A percentile compares a stretch with the other conserved stretches of the same genome.
Evolutionary conservation across 2,797 vertebrate species (phyloP).

Genomic region (Peromyscus melanophrys): DNA sequence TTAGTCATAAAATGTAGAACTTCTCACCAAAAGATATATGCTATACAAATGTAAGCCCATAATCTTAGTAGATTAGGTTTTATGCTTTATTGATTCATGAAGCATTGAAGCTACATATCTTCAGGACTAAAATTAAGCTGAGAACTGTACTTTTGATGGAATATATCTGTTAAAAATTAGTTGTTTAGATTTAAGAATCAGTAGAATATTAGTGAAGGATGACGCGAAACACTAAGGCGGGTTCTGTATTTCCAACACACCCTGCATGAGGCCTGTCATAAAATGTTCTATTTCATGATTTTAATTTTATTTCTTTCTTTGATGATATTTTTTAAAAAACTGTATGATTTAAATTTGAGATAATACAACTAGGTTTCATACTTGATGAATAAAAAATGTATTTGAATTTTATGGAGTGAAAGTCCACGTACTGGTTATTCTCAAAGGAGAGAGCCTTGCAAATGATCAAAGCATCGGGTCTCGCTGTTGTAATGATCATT

Average conservation of each 20-base stretch:
- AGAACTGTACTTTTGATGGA: constrained; percentile 23
- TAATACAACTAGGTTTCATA: neutral
- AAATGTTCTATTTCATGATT: neutral
- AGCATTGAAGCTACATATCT: neutral
- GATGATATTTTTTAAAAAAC: constrained; percentile 47
- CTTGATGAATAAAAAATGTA: constrained; percentile 48
- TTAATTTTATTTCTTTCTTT: neutral
- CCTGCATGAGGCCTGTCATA: neutral
- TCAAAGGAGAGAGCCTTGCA: neutral
- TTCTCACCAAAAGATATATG: neutral
- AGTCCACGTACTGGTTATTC: neutral
- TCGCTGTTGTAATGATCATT: neutral
- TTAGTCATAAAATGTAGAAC: constrained; percentile 6
- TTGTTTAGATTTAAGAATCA: constrained; percentile 60
- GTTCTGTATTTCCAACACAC: neutral
- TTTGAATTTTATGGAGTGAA: constrained; percentile 39
- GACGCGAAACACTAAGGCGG: constrained; percentile 11
- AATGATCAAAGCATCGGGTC: neutral
- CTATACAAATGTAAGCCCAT: neutral
- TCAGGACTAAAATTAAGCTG: constrained; percentile 16
- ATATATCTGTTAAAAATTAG: constrained; percentile 13
- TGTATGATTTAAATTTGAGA: constrained; percentile 58
- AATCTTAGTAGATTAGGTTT: constrained; percentile 41
- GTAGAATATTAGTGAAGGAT: constrained; percentile 32
- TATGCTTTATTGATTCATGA: constrained; percentile 24